phyloP scores from a whole-genome alignment of 2,888 invertebrate genomes.

The Pandemis heparana region DNA sequence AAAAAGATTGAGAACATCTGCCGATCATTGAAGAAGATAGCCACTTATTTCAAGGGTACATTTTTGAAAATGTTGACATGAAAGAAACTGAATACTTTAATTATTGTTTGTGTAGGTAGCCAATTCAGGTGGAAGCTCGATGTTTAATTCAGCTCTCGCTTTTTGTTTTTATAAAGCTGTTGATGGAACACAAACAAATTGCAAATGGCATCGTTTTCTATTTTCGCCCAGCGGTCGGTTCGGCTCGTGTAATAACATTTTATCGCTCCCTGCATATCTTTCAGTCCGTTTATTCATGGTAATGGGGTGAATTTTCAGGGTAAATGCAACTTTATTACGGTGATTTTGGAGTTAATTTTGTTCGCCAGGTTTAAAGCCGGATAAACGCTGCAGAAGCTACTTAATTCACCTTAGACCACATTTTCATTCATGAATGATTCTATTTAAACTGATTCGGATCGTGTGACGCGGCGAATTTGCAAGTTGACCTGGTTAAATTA shows the following conservation, averaged over 20 bases:
- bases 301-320: conserved; percentile 14
- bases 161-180: conserved; percentile 9
- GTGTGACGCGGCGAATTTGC: neutral
- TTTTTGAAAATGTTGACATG: no score
- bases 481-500: neutral
- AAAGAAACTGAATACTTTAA: no score
- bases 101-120: no score
- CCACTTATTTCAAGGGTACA: no score
- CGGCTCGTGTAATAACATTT: conserved; percentile 25
- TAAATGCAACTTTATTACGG: conserved; percentile 5
- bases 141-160: neutral
- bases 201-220: conserved; percentile 19
- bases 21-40: no score
- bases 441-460: conserved; percentile 6
- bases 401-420: conserved; percentile 30
- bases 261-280: conserved; percentile 33
- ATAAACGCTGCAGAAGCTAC: conserved; percentile 28
- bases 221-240: conserved; percentile 20
- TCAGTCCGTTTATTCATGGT: conserved; percentile 37
- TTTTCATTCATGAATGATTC: conserved; percentile 37
- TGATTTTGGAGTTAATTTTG: neutral
- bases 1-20: no score
- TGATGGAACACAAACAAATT: conserved; percentile 12
- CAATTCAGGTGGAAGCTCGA: neutral
- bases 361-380: neutral